phyloP scores from a whole-genome alignment of 2,797 vertebrate species.

The Bucorvus abyssinicus region DNA sequence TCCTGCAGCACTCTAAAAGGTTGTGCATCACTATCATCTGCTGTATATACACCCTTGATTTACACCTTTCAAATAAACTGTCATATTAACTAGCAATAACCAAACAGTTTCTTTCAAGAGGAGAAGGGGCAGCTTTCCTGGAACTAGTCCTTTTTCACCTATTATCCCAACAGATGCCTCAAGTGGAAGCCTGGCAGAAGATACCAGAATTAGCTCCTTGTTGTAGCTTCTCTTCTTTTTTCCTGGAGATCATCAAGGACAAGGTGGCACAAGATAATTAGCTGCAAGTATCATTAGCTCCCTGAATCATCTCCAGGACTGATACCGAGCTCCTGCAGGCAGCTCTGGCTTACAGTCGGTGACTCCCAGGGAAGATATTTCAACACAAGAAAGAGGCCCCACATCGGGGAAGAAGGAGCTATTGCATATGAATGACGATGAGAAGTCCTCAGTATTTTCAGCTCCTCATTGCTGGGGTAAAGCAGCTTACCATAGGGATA shows the following conservation, averaged over 20 bases:
- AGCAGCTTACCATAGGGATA: neutral
- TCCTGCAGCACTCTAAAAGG: neutral
- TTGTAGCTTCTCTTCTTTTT: neutral
- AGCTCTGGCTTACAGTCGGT: neutral
- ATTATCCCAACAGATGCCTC: neutral
- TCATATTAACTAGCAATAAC: neutral
- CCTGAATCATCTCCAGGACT: conserved; percentile 1
- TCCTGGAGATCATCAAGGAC: neutral
- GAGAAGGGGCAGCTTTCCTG: neutral
- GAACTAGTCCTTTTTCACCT: neutral
- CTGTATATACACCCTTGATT: neutral
- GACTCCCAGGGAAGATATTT: conserved; percentile 21
- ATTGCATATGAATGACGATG: neutral
- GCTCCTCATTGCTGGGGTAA: neutral
- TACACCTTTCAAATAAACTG: neutral
- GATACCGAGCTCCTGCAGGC: conserved; percentile 1
- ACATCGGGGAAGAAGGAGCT: neutral
- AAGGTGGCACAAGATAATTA: conserved; percentile 29
- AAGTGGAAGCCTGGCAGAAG: conserved; percentile 21
- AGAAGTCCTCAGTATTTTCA: neutral
- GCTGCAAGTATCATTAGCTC: conserved; percentile 32
- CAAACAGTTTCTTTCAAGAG: neutral
- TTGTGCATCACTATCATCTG: neutral
- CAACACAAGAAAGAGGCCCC: conserved; percentile 8
- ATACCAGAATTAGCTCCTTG: neutral